Evolutionary conservation across 2,797 vertebrate species (phyloP), one percentile per base, ranked within the genome.

Genomic region (Falco columbarius): DNA sequence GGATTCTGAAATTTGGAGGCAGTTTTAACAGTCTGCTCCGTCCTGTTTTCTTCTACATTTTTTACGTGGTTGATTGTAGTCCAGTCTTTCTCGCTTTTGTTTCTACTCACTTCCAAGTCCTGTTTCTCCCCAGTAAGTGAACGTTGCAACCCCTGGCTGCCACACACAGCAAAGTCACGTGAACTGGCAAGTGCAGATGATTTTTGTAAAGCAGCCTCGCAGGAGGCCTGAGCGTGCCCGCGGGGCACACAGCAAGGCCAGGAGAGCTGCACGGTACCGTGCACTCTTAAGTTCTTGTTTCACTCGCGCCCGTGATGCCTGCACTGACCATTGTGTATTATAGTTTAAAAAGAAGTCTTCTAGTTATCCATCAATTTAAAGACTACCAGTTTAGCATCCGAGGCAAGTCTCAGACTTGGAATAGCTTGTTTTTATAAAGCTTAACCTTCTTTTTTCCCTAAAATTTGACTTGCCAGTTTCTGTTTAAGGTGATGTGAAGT

Each of bases 1-100:
- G 14, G 34, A 4, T 89, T 86, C 83, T 86, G 93, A 63, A 29
- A 49, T 87, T 84, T 52, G 73, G 91, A 95, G 85, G 72, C 84
- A 65, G 51, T 94, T 86, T 70, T 81, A 58, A 62, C 63, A 54
- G 32, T 79, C 84, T 81, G 66, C 80, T 70, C 46, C 0, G 0
- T 85, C 42, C 44, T 79, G 34, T 91, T 95, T 92, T 87, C 72
- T 77, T 81, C 92, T 91, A 84, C 81, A 36, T 91, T 94, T 91
- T 93, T 92, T 3, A 14, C 9, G 0, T 89, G 71, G 84, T 82
- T 93, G 87, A 9, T 26, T 13, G 67, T 82, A 44, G 77, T 86
- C 91, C 86, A 88, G 85, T 81, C 84, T 56, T 68, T 95, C 90
- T 93, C 0, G 1, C 84, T 82, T 83, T 70, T 89, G 93, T 88